Percentiles rank a stretch among this genome's conserved stretches.
phyloP scores from a whole-genome alignment of 2,888 invertebrate genomes.

The Salpingus planirostris region DNA sequence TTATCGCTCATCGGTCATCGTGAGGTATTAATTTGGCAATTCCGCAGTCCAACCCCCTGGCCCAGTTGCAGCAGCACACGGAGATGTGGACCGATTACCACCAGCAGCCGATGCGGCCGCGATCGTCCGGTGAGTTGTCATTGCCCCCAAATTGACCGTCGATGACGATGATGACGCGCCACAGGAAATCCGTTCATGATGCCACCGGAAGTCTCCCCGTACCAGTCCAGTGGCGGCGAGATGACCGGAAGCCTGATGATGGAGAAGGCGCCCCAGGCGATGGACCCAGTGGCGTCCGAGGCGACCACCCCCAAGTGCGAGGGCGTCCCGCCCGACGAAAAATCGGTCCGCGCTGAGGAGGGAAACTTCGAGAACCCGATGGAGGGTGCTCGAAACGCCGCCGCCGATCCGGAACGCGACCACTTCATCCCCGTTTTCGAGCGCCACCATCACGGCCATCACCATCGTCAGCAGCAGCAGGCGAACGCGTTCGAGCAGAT shows the following conservation, averaged over 20 bases:
- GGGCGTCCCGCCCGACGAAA: neutral
- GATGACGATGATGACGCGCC: neutral
- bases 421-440: conserved; percentile 20
- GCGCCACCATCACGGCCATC: conserved; percentile 9
- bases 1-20: neutral
- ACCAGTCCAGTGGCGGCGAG: conserved; percentile 1
- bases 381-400: neutral
- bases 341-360: no score
- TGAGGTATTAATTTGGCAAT: neutral
- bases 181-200: conserved; percentile 9
- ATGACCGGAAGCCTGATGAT: neutral
- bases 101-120: conserved; percentile 24
- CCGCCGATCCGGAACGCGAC: conserved; percentile 1
- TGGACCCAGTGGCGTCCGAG: neutral
- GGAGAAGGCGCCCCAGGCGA: neutral
- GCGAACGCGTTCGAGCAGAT: conserved; percentile 15
- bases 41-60: conserved; percentile 30
- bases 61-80: conserved; percentile 34
- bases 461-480: neutral
- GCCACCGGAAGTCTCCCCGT: conserved; percentile 6
- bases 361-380: no score
- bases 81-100: conserved; percentile 37
- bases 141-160: neutral
- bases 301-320: neutral
- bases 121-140: conserved; percentile 10